Conservation (phyloP, 37 sponge, comb jelly and placozoan genomes). For the Tethya wilhelma region DNA sequence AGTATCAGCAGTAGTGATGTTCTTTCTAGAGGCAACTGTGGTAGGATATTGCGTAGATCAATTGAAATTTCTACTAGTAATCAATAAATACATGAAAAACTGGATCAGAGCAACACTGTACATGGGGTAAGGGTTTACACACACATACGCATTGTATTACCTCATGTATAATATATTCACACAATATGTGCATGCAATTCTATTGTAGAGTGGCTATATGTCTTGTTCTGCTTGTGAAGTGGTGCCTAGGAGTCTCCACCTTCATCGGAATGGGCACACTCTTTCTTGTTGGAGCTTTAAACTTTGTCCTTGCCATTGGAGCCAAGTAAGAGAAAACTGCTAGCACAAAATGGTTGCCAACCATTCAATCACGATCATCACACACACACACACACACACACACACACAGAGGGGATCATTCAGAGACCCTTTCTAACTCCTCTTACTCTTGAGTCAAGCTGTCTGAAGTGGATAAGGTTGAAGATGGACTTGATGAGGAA, state of each 20-base stretch:
- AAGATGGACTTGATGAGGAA: no score
- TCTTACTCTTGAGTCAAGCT: no score
- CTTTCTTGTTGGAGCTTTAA: constrained; percentile 57
- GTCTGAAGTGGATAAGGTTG: no score
- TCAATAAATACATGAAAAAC: constrained; percentile 57
- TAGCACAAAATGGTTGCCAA: no score
- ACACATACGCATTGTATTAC: background rate
- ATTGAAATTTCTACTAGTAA: constrained; percentile 40
- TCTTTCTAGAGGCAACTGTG: constrained; percentile 71
- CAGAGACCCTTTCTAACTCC: no score
- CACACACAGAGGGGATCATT: no score
- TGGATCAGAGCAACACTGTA: constrained; percentile 67
- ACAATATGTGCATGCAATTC: background rate
- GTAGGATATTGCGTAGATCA: constrained; percentile 54
- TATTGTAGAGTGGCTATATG: background rate
- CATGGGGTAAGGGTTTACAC: constrained; percentile 36
- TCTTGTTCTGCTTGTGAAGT: constrained; percentile 45
- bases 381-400: no score
- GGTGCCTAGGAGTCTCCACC: constrained; percentile 65
- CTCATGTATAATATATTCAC: background rate
- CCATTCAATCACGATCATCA: no score
- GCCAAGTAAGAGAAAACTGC: constrained; percentile 77
- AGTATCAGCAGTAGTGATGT: constrained; percentile 55
- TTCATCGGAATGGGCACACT: constrained; percentile 46
- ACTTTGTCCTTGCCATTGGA: constrained; percentile 78